These are phyloP conservation scores for Chaetophractus vellerosus DNA, from an alignment of 2,797 vertebrate species.

Conservation along the genomic window DNA sequence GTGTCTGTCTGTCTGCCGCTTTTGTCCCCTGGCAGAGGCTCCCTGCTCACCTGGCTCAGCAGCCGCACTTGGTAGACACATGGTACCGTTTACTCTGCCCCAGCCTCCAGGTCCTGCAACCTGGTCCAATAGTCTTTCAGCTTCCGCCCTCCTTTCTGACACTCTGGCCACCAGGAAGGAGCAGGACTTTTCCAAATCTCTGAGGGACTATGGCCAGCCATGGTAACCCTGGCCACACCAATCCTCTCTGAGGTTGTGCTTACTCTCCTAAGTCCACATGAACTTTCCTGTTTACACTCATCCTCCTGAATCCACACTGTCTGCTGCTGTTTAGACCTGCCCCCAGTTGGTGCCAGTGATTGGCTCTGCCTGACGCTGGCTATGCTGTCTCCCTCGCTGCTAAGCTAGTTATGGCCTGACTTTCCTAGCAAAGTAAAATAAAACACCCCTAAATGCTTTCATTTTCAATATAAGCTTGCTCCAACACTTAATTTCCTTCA, in stretches of 20 bases:
- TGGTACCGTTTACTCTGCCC: background rate
- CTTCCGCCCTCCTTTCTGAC: conserved; percentile 58
- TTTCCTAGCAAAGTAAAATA: background rate
- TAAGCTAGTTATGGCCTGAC: no score
- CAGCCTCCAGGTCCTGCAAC: background rate
- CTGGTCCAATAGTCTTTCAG: conserved; percentile 68
- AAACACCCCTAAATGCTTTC: background rate
- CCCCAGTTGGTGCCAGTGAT: no score
- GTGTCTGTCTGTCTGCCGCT: background rate
- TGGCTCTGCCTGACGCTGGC: no score
- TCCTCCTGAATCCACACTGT: background rate
- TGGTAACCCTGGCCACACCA: background rate
- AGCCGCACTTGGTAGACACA: conserved; percentile 56
- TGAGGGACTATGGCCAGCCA: background rate
- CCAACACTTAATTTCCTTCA: background rate
- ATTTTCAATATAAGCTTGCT: background rate
- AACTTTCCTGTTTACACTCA: background rate
- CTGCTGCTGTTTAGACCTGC: background rate
- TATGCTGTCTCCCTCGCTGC: no score
- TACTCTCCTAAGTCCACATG: no score
- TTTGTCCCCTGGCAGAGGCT: conserved; percentile 6
- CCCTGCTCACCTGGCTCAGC: background rate
- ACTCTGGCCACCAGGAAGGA: conserved; percentile 25
- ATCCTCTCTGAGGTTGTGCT: background rate
- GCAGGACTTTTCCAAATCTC: conserved; percentile 21